These are phyloP conservation scores for Intellagama lesueurii DNA, from an alignment of 2,797 vertebrate genomes.

Conservation along the genomic window DNA sequence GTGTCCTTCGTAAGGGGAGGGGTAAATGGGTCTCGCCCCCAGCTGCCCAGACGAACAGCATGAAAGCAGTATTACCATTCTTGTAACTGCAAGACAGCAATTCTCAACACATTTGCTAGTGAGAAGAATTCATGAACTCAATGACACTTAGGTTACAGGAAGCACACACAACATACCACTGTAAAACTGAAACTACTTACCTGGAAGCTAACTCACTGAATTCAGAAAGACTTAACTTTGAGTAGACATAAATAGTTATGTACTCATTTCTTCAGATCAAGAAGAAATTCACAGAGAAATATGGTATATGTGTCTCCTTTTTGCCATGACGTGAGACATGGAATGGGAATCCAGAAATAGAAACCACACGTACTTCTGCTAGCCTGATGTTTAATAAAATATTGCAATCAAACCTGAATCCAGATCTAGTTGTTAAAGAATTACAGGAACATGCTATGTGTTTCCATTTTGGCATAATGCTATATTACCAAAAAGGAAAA, in stretches of 20 bases:
- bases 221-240: not conserved
- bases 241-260: not conserved
- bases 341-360: not conserved
- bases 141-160: not conserved
- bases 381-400: not conserved
- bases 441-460: conserved; percentile 38
- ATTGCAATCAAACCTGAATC: not conserved
- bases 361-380: not conserved
- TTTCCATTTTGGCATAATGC: conserved; percentile 48
- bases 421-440: conserved; percentile 21
- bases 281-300: not conserved
- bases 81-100: not conserved
- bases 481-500: not conserved
- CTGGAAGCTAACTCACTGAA: not conserved
- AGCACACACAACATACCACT: not conserved
- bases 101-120: not conserved
- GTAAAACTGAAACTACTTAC: not conserved
- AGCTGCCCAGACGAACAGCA: no score
- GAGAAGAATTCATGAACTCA: not conserved
- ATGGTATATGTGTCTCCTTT: not conserved
- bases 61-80: not conserved
- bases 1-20: no score
- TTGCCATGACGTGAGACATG: not conserved
- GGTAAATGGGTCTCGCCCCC: no score
- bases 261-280: not conserved